Evolutionary conservation across 2,113 vertebrate species (phyloP).

Genomic region (Xiphias gladius): DNA sequence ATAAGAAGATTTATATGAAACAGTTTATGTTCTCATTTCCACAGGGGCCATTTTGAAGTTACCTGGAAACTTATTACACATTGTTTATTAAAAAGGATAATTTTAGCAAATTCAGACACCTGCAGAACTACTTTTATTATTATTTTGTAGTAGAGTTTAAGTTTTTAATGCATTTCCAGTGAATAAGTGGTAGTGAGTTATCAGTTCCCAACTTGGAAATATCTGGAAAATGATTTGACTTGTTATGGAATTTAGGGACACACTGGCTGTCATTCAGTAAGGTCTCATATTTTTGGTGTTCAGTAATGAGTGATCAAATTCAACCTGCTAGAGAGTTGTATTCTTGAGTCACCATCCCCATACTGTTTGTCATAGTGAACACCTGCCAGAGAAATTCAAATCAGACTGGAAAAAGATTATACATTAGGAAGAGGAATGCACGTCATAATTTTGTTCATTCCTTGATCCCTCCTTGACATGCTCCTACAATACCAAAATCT

Average conservation of each 20-base stretch:
- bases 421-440: neutral
- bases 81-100: too few species aligned
- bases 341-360: conserved; percentile 1
- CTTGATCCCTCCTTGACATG: conserved; percentile 19
- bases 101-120: neutral
- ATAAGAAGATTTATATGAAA: too few species aligned
- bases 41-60: too few species aligned
- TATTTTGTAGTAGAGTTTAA: neutral
- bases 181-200: neutral
- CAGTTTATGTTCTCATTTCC: too few species aligned
- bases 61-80: too few species aligned
- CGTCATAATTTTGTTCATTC: conserved; percentile 32
- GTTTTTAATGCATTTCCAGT: neutral
- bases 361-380: neutral
- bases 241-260: neutral
- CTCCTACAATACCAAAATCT: neutral
- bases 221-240: neutral
- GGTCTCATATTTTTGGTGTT: neutral
- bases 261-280: neutral
- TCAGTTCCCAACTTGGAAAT: neutral
- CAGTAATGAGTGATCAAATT: neutral
- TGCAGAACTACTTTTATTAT: neutral
- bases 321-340: neutral
- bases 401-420: conserved; percentile 32
- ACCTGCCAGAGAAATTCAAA: conserved; percentile 13